phyloP scores from a whole-genome alignment of 2,888 invertebrate genomes.

The Cyrtodaria siliqua region DNA sequence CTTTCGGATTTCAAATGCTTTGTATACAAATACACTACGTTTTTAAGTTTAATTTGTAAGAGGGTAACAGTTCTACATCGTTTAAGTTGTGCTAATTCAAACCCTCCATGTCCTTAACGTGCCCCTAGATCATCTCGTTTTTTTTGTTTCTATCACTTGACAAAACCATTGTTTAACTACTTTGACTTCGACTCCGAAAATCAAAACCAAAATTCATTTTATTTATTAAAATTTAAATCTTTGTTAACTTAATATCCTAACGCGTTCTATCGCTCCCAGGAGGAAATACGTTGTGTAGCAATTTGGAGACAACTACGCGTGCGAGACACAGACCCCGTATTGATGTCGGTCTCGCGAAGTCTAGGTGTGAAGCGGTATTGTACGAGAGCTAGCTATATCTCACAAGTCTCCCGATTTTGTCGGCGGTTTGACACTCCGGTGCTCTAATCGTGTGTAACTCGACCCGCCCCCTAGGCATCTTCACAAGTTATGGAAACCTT shows the following conservation, averaged over 20 bases:
- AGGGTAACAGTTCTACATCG: too few species aligned
- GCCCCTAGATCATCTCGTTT: neutral
- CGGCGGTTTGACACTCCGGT: neutral
- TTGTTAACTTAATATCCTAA: conserved; percentile 27
- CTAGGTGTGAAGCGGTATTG: conserved; percentile 2
- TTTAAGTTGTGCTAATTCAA: neutral
- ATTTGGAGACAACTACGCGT: neutral
- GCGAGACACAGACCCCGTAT: conserved; percentile 5
- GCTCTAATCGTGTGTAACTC: conserved; percentile 33
- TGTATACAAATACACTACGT: too few species aligned
- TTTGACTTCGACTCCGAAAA: conserved; percentile 16
- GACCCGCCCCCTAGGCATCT: conserved; percentile 29
- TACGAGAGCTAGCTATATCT: conserved; percentile 6
- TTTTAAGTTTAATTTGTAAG: too few species aligned
- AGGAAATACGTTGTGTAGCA: neutral
- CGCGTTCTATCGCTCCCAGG: neutral
- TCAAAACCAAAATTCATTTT: conserved; percentile 29
- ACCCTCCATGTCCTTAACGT: too few species aligned
- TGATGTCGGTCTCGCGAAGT: neutral
- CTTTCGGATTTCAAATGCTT: too few species aligned
- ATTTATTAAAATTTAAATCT: conserved; percentile 43
- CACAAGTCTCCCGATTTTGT: neutral
- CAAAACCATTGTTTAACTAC: neutral
- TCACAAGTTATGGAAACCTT: conserved; percentile 41
- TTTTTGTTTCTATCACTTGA: neutral